Conservation (phyloP, 2,888 invertebrate genomes). For the Tenthredo notha region DNA sequence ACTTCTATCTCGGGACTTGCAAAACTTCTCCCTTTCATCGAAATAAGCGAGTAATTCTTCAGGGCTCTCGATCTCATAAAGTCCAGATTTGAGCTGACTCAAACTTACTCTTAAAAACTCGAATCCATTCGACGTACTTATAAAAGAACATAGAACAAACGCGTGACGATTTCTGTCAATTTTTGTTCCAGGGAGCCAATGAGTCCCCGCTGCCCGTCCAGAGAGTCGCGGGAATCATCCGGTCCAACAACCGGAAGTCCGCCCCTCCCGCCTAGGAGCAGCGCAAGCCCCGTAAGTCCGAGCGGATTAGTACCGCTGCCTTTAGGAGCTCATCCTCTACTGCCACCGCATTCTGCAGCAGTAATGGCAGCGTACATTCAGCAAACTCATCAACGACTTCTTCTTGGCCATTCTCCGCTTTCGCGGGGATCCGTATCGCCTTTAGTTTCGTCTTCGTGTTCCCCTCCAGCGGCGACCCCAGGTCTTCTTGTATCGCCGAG, state of each 20-base stretch:
- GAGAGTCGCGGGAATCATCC: conserved; percentile 86
- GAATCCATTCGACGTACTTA: background rate
- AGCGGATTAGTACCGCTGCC: conserved; percentile 85
- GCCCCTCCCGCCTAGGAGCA: conserved; percentile 79
- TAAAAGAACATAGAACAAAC: background rate
- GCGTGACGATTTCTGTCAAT: conserved; percentile 60
- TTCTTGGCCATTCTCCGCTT: conserved; percentile 83
- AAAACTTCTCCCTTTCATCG: background rate
- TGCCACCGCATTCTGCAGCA: conserved; percentile 90
- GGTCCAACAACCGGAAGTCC: conserved; percentile 87
- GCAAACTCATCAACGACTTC: conserved; percentile 87
- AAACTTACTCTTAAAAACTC: background rate
- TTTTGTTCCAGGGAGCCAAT: conserved; percentile 86
- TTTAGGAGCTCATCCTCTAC: conserved; percentile 83
- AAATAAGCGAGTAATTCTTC: background rate
- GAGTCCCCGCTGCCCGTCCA: conserved; percentile 90
- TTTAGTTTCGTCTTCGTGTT: conserved; percentile 85
- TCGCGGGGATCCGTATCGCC: conserved; percentile 84
- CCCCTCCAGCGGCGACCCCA: conserved; percentile 81
- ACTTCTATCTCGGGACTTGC: background rate
- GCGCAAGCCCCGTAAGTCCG: conserved; percentile 82
- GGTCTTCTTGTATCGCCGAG: conserved; percentile 81
- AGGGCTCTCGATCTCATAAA: background rate
- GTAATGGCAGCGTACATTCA: conserved; percentile 88
- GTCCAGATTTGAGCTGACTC: background rate